phyloP scores from a whole-genome alignment of 2,113 vertebrate genomes.

The Gymnogyps californianus region DNA sequence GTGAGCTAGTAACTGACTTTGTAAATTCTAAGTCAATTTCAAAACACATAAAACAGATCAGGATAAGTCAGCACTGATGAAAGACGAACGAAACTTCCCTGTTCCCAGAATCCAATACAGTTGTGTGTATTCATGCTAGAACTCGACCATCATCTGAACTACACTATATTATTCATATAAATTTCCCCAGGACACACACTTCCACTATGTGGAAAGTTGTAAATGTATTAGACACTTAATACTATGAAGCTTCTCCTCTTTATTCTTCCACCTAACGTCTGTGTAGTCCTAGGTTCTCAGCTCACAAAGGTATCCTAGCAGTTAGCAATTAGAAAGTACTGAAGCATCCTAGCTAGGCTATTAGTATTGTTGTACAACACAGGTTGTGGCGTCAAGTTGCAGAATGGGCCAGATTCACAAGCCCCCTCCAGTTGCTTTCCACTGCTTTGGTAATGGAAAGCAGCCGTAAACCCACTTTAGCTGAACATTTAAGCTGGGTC shows the following conservation, averaged over 20 bases:
- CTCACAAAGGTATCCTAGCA: neutral
- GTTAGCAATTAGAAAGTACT: neutral
- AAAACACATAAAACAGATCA: neutral
- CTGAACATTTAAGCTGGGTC: conserved; percentile 1
- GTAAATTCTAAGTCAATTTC: neutral
- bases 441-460: conserved; percentile 11
- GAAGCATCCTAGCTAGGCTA: neutral
- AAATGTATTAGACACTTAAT: neutral
- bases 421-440: conserved; percentile 23
- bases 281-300: neutral
- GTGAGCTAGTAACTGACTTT: neutral
- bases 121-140: neutral
- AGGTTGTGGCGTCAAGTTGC: neutral
- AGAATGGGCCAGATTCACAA: neutral
- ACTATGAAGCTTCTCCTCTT: neutral
- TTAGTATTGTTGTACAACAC: neutral
- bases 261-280: neutral
- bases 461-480: neutral
- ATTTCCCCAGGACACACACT: neutral
- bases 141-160: neutral
- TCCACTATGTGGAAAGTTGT: neutral
- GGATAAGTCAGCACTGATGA: neutral
- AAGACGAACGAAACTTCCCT: neutral
- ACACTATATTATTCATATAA: neutral
- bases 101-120: neutral